Evolutionary conservation across 2,888 invertebrate genomes (phyloP), one percentile per base, ranked within the genome.

Genomic region (Ptilodon capucinus): DNA sequence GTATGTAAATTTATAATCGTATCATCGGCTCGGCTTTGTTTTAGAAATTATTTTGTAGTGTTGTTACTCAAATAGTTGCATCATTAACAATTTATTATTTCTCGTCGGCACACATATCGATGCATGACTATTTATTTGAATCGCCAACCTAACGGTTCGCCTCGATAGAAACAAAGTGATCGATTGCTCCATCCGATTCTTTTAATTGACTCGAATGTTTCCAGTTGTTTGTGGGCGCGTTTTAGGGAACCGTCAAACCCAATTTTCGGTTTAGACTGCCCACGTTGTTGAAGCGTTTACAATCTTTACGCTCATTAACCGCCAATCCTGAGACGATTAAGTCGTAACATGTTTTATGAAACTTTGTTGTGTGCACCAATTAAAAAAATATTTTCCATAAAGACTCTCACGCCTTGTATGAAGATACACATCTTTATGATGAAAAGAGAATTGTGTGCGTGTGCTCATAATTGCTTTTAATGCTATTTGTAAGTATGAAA

Each of bases 291-390:
- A 81, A 82, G 68, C 72, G 64, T 81, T 83, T 83, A 84, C 79
- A 77, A 83, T 79, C 84, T 87, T 87, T 84, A 81, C 86, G 87
- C 86, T 86, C 86, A 87, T 90, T 88, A 86, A 84, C 81, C 77
- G 78, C 75, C 83, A 84, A 84, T 86, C 79, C 79, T 71, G 62
- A 65, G 68, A 74, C 82, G 79, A 87, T 90, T 87, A 87, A 88
- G 84, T 81, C 82, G 81, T 84, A 85, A 84, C 80, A 71, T 79
- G 76, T 82, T 81, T 83, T 81, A 79, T 79, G 78, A 83, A 79
- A 79, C 71, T 74, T 65, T 76, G 76, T 77, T 74, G 76, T 77
- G 75, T 78, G 78, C 76, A 79, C 79, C 83, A 87, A 86, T 87
- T 87, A 87, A 84, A 84, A n/a, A 77, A 81, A 79, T 79, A 81